These are phyloP conservation scores for Siniperca chuatsi DNA, from an alignment of 2,113 vertebrate genomes.

Conservation along the genomic window DNA sequence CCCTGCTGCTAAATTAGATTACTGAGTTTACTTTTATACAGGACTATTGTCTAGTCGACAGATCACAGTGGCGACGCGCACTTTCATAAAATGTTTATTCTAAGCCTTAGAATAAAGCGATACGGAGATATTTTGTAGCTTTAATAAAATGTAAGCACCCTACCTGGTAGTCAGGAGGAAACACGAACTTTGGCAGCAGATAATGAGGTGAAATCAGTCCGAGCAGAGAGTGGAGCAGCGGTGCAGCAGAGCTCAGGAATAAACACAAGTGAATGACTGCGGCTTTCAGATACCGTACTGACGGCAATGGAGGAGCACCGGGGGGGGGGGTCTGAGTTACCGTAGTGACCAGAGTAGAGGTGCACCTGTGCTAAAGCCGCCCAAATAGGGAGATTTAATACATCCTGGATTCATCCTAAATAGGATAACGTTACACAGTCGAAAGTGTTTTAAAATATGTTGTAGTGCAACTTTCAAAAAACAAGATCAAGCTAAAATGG, in stretches of 20 bases:
- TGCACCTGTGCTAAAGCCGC: neutral
- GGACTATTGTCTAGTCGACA: neutral
- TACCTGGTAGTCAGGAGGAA: constrained; percentile 30
- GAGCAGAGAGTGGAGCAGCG: neutral
- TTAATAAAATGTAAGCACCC: too few species aligned
- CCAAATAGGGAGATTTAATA: neutral
- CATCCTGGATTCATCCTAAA: neutral
- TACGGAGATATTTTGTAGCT: accelerated
- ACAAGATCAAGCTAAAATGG: neutral
- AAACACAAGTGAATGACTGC: constrained; percentile 73
- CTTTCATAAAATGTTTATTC: neutral
- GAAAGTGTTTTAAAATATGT: neutral
- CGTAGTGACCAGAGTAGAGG: constrained; percentile 16
- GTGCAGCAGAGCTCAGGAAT: constrained; percentile 41
- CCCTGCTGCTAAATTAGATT: constrained; percentile 1
- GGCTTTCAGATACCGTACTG: constrained; percentile 55
- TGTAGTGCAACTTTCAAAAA: neutral
- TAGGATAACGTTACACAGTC: neutral
- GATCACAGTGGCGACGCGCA: constrained; percentile 4
- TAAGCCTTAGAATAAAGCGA: neutral
- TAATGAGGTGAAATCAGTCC: neutral
- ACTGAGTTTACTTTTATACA: constrained; percentile 40
- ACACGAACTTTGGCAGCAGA: neutral
- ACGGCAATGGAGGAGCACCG: neutral
- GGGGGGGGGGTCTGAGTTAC: neutral